A percentile compares a stretch with the other conserved stretches of the same genome.
Evolutionary conservation across 2,113 vertebrate genomes (phyloP).

Genomic region (Diadophis punctatus): DNA sequence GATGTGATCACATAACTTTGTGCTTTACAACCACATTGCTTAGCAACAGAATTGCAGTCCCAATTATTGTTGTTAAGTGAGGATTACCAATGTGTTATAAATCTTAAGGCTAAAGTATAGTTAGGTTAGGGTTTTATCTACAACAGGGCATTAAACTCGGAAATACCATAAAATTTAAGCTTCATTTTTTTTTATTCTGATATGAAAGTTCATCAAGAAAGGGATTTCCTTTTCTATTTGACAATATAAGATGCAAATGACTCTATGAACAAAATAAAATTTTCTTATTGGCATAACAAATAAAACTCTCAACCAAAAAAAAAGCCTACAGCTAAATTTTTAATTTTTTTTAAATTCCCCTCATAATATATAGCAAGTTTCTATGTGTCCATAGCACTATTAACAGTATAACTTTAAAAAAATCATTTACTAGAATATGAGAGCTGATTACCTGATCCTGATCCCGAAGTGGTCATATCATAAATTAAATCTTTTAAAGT

Average conservation of each 20-base stretch:
- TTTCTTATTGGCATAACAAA: not conserved
- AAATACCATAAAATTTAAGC: not conserved
- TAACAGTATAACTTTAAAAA: not conserved
- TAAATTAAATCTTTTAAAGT: constrained; percentile 98
- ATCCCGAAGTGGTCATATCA: constrained; percentile 97
- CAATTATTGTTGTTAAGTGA: not conserved
- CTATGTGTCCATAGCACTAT: not conserved
- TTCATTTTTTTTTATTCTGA: not conserved
- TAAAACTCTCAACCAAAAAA: not conserved
- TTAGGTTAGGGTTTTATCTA: not conserved
- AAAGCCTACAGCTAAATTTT: not conserved
- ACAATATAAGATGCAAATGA: not conserved
- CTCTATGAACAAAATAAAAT: not conserved
- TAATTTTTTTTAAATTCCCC: not conserved
- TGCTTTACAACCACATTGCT: not conserved
- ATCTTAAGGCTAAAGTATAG: not conserved
- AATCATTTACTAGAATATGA: not conserved
- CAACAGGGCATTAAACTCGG: not conserved
- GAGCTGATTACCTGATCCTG: constrained; percentile 83
- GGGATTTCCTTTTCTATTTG: not conserved
- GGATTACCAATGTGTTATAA: not conserved
- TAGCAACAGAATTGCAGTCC: not conserved
- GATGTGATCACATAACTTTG: not conserved
- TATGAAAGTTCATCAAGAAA: not conserved
- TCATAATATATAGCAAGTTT: not conserved